These are phyloP conservation scores for Hypomecis atomaria DNA, from an alignment of 2,888 invertebrate genomes.

Conservation along the genomic window DNA sequence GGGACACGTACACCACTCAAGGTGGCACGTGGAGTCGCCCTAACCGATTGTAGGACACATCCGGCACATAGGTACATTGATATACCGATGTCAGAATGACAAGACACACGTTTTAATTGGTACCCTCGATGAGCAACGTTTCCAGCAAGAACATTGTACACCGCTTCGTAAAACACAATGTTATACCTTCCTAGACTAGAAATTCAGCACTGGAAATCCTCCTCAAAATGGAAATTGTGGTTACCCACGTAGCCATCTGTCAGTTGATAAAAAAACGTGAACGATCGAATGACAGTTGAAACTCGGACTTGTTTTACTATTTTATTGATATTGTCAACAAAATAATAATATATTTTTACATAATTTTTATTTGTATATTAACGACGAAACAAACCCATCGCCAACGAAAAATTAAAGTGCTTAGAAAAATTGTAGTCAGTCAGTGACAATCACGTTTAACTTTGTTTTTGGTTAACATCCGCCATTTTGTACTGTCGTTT, in stretches of 20 bases:
- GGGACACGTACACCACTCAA: conserved; percentile 85
- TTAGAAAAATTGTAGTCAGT: conserved; percentile 53
- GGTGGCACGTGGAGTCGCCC: conserved; percentile 85
- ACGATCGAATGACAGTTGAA: conserved; percentile 76
- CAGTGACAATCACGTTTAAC: conserved; percentile 76
- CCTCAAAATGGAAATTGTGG: too few relatives aligned
- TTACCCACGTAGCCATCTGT: too few relatives aligned
- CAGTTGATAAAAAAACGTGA: conserved; percentile 66
- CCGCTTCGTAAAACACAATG: conserved; percentile 73
- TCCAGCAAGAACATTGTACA: conserved; percentile 80
- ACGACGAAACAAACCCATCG: conserved; percentile 50
- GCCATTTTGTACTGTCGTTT: conserved; percentile 85
- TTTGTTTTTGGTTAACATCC: conserved; percentile 83
- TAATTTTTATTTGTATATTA: conserved; percentile 69
- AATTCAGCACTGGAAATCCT: too few relatives aligned
- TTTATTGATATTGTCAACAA: conserved; percentile 68
- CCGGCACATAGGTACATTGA: conserved; percentile 79
- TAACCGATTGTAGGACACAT: conserved; percentile 84
- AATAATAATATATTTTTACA: conserved; percentile 73
- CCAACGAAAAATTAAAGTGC: conserved; percentile 42
- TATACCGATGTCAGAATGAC: conserved; percentile 78
- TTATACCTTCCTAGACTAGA: conserved; percentile 66
- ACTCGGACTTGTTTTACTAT: conserved; percentile 50
- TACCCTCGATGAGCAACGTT: conserved; percentile 71
- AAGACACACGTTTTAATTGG: conserved; percentile 76